These are phyloP conservation scores for Euwallacea fornicatus DNA, from an alignment of 1,140 invertebrate species.

Conservation along the genomic window DNA sequence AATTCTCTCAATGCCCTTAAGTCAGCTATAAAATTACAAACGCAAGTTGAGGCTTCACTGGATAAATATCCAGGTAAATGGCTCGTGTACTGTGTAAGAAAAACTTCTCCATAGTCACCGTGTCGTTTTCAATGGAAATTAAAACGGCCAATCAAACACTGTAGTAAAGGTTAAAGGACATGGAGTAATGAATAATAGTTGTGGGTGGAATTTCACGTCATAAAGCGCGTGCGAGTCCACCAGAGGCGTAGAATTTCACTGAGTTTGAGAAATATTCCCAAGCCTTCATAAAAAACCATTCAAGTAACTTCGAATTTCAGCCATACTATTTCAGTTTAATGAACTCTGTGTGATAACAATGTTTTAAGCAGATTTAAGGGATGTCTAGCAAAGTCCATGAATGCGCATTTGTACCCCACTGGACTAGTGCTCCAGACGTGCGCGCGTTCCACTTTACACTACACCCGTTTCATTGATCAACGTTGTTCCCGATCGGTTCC, in stretches of 20 bases:
- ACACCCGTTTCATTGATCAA: slow-evolving; percentile 54
- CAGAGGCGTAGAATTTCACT: not conserved
- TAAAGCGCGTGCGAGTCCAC: not conserved
- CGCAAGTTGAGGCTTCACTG: too few relatives aligned
- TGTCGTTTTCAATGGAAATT: not conserved
- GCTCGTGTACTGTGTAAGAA: too few relatives aligned
- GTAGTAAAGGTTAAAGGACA: slow-evolving; percentile 3
- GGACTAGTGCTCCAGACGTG: not conserved
- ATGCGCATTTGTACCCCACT: not conserved
- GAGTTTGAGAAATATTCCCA: not conserved
- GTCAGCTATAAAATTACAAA: too few relatives aligned
- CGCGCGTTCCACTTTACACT: slow-evolving; percentile 54
- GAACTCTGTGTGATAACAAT: too few relatives aligned
- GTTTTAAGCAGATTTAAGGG: too few relatives aligned
- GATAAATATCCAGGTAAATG: too few relatives aligned
- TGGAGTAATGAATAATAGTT: slow-evolving; percentile 1
- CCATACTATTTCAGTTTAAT: too few relatives aligned
- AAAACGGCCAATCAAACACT: not conserved
- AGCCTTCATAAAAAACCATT: not conserved
- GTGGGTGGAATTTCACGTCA: slow-evolving; percentile 1
- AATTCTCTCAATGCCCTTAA: too few relatives aligned
- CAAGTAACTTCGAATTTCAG: too few relatives aligned
- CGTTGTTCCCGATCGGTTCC: slow-evolving; percentile 15
- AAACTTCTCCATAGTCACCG: not conserved
- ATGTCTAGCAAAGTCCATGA: too few relatives aligned